Base-by-base conservation (phyloP, 2,888 invertebrate species). In the Leptogaster cylindrica region DNA sequence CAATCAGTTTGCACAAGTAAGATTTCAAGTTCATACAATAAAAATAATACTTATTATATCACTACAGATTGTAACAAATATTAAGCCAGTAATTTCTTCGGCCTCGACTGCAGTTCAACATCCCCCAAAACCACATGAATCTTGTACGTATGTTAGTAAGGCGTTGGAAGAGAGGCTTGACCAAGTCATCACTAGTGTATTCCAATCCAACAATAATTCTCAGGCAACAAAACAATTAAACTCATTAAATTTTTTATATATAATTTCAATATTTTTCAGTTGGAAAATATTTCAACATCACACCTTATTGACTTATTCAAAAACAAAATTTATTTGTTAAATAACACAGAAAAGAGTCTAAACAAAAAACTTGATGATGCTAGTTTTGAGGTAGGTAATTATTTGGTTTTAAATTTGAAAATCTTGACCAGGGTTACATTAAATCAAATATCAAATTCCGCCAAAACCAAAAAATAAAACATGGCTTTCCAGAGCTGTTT, bases 231-330 rank as follows among this genome's bases (percentile, higher is more conserved):
- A n/a, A n/a, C n/a, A n/a, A n/a, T n/a, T n/a, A n/a, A n/a, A n/a
- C n/a, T n/a, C n/a, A n/a, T n/a, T n/a, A n/a, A n/a, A n/a, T n/a
- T n/a, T n/a, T n/a, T n/a, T n/a, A n/a, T n/a, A n/a, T n/a, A n/a
- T n/a, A n/a, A n/a, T n/a, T n/a, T n/a, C n/a, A n/a, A n/a, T 4
- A 2, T 33, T 52, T 51, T 72, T 31, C 16, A 73, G 71, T 65
- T 79, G 12, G 75, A 78, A n/a, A 75, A 78, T 66, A 72, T 77
- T 7, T 76, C 79, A 1, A 77, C 78, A 3, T 79, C 80, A 0
- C 79, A 80, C 71, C 74, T 80, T 27, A 77, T 80, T 63, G 79
- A 80, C 67, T 55, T 80, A 27, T 80, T 78, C 31, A 78, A 77
- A 58, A 78, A 79, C 71, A 80, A 79, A 73, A 77, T 78, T 31